Percentiles rank a stretch among this genome's conserved stretches.
These are phyloP conservation scores for Amphiprion percula DNA, from an alignment of 2,113 vertebrate genomes.

Conservation along the genomic window DNA sequence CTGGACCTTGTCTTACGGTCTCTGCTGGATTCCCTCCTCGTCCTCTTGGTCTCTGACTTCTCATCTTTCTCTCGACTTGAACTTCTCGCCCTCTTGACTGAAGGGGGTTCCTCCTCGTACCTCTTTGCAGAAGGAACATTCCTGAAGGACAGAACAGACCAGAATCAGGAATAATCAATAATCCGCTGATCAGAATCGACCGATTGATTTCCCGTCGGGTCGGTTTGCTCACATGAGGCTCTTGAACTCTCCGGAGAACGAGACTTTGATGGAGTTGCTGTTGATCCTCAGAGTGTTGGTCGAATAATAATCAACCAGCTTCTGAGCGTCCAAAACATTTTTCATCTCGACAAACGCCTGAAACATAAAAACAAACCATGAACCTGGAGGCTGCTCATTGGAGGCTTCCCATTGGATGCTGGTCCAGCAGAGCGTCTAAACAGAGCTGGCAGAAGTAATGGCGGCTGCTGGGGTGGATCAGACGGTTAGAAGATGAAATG, in stretches of 20 bases:
- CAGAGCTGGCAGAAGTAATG: too few relatives aligned
- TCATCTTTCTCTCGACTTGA: neutral
- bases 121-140: constrained; percentile 32
- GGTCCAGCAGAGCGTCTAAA: too few relatives aligned
- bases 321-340: constrained; percentile 68
- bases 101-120: constrained; percentile 45
- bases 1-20: neutral
- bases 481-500: too few relatives aligned
- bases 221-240: constrained; percentile 74
- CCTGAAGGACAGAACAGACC: constrained; percentile 30
- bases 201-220: neutral
- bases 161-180: neutral
- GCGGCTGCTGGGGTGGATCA: too few relatives aligned
- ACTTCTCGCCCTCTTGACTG: constrained; percentile 35
- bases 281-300: constrained; percentile 75
- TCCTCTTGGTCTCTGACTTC: neutral
- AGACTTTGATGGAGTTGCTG: constrained; percentile 61
- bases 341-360: constrained; percentile 83
- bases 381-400: too few relatives aligned
- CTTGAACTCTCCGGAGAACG: constrained; percentile 77
- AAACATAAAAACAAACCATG: neutral
- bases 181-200: neutral
- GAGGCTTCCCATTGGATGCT: too few relatives aligned
- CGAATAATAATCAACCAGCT: constrained; percentile 78
- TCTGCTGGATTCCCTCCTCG: neutral